phyloP scores from a whole-genome alignment of 1,140 invertebrate species.

The Trachymyrmex septentrionalis region DNA sequence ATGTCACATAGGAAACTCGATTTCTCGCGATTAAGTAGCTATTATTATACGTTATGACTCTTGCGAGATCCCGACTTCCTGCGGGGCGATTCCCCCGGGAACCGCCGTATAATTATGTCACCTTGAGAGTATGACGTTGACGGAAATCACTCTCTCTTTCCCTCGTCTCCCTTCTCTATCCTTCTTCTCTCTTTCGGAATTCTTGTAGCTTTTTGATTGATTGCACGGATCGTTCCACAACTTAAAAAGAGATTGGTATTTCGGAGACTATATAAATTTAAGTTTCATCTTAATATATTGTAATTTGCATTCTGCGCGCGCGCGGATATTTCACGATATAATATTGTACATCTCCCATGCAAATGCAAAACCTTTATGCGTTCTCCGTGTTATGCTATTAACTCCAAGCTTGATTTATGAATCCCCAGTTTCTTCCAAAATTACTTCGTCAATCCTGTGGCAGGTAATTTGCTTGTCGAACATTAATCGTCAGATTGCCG shows the following conservation, averaged over 20 bases:
- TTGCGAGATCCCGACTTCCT: conserved; percentile 24
- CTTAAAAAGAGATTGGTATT: background rate
- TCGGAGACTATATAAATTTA: background rate
- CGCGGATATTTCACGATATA: background rate
- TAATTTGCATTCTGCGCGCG: background rate
- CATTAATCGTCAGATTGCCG: conserved; percentile 2
- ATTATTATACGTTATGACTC: conserved; percentile 63
- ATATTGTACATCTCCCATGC: no score
- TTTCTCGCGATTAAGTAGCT: conserved; percentile 62
- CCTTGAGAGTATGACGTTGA: conserved; percentile 14
- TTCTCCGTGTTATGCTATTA: background rate
- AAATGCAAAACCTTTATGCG: background rate
- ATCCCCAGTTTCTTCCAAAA: conserved; percentile 7
- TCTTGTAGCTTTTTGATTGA: conserved; percentile 17
- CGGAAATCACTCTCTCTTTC: background rate
- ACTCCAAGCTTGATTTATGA: conserved; percentile 39
- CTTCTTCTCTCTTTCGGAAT: background rate
- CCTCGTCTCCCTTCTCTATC: background rate
- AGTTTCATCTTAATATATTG: background rate
- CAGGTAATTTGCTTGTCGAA: conserved; percentile 33
- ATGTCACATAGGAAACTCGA: conserved; percentile 58
- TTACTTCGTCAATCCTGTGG: conserved; percentile 29
- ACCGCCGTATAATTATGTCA: conserved; percentile 27
- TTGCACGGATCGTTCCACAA: background rate
- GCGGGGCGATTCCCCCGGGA: background rate